Conservation (phyloP, 2,113 vertebrate species). For the Cryptoleucopteryx plumbea region DNA sequence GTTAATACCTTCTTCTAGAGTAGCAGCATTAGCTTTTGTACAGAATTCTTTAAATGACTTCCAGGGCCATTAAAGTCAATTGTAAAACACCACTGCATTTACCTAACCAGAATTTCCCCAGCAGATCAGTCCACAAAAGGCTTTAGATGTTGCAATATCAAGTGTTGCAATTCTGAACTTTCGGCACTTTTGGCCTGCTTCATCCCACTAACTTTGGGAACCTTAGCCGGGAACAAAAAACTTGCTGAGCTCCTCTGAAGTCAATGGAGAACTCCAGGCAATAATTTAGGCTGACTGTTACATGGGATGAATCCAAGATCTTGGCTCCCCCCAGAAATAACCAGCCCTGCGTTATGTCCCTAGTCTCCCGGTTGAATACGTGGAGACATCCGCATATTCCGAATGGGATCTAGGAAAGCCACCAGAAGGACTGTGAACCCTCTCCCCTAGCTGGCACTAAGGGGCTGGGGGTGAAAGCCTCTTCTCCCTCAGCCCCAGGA, state of each 20-base stretch:
- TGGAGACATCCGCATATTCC: background rate
- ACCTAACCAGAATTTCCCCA: slow-evolving; percentile 33
- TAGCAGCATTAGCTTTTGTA: slow-evolving; percentile 42
- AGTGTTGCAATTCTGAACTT: background rate
- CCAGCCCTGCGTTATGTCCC: background rate
- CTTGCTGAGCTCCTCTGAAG: background rate
- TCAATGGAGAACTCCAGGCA: background rate
- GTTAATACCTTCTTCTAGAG: slow-evolving; percentile 48
- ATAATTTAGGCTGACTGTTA: background rate
- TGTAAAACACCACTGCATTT: slow-evolving; percentile 15
- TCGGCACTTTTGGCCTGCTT: background rate
- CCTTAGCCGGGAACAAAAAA: background rate
- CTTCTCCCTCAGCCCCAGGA: background rate
- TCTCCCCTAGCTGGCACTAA: background rate
- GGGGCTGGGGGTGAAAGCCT: background rate
- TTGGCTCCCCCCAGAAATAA: background rate
- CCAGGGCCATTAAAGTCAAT: slow-evolving; percentile 26
- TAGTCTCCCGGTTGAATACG: background rate
- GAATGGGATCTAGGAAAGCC: background rate
- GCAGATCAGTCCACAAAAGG: background rate
- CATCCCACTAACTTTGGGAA: background rate
- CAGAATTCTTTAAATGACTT: slow-evolving; percentile 55
- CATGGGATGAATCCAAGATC: background rate
- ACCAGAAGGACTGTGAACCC: background rate
- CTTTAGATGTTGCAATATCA: background rate